Percentiles rank a stretch among this genome's conserved stretches.
phyloP scores from a whole-genome alignment of 2,113 vertebrate species.

The Lichenostomus cassidix region DNA sequence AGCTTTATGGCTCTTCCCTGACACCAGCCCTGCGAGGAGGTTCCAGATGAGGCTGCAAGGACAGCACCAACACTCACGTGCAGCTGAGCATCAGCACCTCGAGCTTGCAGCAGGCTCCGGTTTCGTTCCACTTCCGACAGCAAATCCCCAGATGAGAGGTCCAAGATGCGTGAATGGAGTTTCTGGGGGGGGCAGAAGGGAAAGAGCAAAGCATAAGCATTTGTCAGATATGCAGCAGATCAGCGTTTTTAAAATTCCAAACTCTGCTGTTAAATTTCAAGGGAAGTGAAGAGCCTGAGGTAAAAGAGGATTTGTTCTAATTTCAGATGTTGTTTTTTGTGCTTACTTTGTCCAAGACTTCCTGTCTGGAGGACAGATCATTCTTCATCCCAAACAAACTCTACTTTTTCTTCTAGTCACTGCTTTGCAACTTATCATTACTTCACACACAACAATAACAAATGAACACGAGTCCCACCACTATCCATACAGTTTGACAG shows the following conservation, averaged over 20 bases:
- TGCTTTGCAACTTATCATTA: slow-evolving; percentile 27
- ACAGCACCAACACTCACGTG: slow-evolving; percentile 72
- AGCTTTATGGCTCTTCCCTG: slow-evolving; percentile 44
- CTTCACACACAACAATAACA: slow-evolving; percentile 22
- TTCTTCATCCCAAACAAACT: slow-evolving; percentile 39
- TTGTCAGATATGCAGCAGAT: slow-evolving; percentile 15
- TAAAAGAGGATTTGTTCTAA: slow-evolving; percentile 37
- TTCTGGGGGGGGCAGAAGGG: slow-evolving; percentile 75
- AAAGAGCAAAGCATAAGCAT: slow-evolving; percentile 47
- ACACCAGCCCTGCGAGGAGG: slow-evolving; percentile 44
- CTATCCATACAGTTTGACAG: slow-evolving; percentile 16
- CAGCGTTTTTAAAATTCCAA: slow-evolving; percentile 58
- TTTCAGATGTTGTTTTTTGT: slow-evolving; percentile 10
- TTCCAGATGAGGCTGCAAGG: slow-evolving; percentile 20
- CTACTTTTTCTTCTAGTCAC: slow-evolving; percentile 28
- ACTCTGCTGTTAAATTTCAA: slow-evolving; percentile 40
- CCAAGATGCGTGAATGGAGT: slow-evolving; percentile 85
- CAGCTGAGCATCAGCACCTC: slow-evolving; percentile 71
- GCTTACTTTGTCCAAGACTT: slow-evolving; percentile 18
- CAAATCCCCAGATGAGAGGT: slow-evolving; percentile 84
- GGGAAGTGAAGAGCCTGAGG: slow-evolving; percentile 17
- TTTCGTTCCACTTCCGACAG: slow-evolving; percentile 79
- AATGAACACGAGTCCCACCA: not conserved
- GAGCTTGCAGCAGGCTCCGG: slow-evolving; percentile 72
- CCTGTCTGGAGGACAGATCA: not conserved